These are phyloP conservation scores for Metacarcinus magister DNA, from an alignment of 2,888 invertebrate species.

Conservation along the genomic window DNA sequence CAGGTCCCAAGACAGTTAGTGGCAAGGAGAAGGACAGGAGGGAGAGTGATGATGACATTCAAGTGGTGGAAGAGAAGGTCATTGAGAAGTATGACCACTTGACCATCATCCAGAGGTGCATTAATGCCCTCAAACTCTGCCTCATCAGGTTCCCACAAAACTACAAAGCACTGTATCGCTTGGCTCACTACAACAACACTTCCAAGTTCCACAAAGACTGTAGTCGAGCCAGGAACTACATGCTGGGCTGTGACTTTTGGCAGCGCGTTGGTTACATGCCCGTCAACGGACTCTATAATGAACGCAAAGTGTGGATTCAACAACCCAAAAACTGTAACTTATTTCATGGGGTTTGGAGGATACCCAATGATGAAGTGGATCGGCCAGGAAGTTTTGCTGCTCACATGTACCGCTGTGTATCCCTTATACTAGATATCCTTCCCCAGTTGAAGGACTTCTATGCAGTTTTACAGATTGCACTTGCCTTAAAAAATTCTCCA, in stretches of 20 bases:
- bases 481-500: slow-evolving; percentile 91
- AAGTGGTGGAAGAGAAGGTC: slow-evolving; percentile 76
- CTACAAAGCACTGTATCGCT: slow-evolving; percentile 95
- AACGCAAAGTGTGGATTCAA: slow-evolving; percentile 87
- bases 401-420: slow-evolving; percentile 94
- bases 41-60: slow-evolving; percentile 77
- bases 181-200: slow-evolving; percentile 93
- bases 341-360: slow-evolving; percentile 93
- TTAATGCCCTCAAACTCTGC: slow-evolving; percentile 93
- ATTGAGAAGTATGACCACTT: slow-evolving; percentile 86
- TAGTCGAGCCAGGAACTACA: slow-evolving; percentile 84
- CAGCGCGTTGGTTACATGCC: slow-evolving; percentile 86
- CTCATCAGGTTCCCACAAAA: slow-evolving; percentile 94
- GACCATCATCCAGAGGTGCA: slow-evolving; percentile 88
- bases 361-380: slow-evolving; percentile 95
- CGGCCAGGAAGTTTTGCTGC: slow-evolving; percentile 95
- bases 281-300: slow-evolving; percentile 92
- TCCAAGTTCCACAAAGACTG: slow-evolving; percentile 85
- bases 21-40: slow-evolving; percentile 73
- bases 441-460: slow-evolving; percentile 92
- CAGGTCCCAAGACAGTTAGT: not conserved
- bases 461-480: slow-evolving; percentile 91
- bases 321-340: slow-evolving; percentile 81
- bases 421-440: slow-evolving; percentile 92
- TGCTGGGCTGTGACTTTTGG: slow-evolving; percentile 84